Base-by-base conservation (phyloP, 2,797 vertebrate species). In the Merluccius polli region DNA sequence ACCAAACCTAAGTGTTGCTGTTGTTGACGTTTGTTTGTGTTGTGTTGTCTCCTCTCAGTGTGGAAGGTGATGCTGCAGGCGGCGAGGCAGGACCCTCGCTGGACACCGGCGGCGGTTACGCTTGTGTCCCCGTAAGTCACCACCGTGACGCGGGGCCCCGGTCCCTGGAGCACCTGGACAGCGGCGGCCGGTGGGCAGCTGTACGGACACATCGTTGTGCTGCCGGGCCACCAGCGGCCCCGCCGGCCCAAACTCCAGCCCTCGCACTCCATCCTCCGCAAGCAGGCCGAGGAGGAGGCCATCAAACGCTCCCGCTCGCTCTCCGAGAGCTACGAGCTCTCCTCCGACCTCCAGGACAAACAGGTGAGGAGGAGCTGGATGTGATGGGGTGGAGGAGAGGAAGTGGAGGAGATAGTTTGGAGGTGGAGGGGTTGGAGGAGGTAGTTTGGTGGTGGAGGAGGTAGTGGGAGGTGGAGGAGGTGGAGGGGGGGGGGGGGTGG, bases 221-320 rank as follows among this genome's bases (percentile, higher is more conserved):
- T 93, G 0, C 93, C 94, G 0, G 93, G 94, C 0, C 96, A 95
- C 79, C 95, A 93, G 78, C 92, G 95, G 4, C 88, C 95, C 0
- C 94, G 96, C 68, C 88, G 96, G 75, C 94, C 96, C 9, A 98
- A 96, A 79, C 95, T 98, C 41, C 97, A 97, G 88, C 97, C 97
- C 87, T 97, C 96, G 0, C 92, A 93, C n/a, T 96, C 95, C 78
- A 93, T 96, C 82, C 89, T 96, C 72, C 91, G 95, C 78, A 95
- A 95, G 82, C 95, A 96, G 87, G 95, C 95, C 0, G 95, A 96
- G 87, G 95, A 95, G 73, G 95, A 95, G 33, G 95, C 95, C 78
- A 95, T 95, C 89, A 95, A 76, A 11, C 52, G 73, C 32, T 74
- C 73, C 73, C 73, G 73, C 59, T 74, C 73, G 33, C 73, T 74